Evolutionary conservation across 2,888 invertebrate genomes (phyloP).

Genomic region (Geophilus truncorum): DNA sequence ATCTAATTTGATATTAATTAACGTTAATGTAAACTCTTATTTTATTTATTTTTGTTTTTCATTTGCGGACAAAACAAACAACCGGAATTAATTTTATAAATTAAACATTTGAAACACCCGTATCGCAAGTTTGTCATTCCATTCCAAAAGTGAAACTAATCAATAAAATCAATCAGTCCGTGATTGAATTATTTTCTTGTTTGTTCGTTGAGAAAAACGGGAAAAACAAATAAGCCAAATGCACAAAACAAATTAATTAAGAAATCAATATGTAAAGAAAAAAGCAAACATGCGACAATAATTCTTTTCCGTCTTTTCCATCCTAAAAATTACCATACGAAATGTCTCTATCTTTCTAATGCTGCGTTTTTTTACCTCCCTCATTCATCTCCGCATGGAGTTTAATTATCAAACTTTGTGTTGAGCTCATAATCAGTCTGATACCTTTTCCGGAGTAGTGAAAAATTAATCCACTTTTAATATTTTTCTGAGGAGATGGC

Average conservation of each 20-base stretch:
- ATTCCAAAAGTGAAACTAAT: background rate
- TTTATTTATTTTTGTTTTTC: too few relatives aligned
- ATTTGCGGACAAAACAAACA: too few relatives aligned
- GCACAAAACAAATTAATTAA: background rate
- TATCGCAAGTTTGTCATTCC: too few relatives aligned
- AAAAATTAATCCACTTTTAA: conserved; percentile 20
- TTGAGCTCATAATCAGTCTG: conserved; percentile 16
- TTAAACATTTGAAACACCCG: background rate
- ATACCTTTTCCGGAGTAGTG: conserved; percentile 10
- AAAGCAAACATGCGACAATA: too few relatives aligned
- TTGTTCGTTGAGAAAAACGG: background rate
- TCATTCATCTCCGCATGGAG: background rate
- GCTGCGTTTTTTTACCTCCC: background rate
- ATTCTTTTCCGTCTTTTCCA: too few relatives aligned
- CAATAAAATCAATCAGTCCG: background rate
- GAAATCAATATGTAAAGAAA: background rate
- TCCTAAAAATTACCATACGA: background rate
- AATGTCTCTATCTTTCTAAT: background rate
- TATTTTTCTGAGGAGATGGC: conserved; percentile 11
- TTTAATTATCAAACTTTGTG: conserved; percentile 16
- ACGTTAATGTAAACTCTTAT: background rate
- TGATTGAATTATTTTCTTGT: background rate
- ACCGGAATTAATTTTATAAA: background rate
- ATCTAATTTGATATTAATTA: background rate
- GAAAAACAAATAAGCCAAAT: background rate